phyloP scores from a whole-genome alignment of 2,797 vertebrate species.

The Onychomys leucogaster region DNA sequence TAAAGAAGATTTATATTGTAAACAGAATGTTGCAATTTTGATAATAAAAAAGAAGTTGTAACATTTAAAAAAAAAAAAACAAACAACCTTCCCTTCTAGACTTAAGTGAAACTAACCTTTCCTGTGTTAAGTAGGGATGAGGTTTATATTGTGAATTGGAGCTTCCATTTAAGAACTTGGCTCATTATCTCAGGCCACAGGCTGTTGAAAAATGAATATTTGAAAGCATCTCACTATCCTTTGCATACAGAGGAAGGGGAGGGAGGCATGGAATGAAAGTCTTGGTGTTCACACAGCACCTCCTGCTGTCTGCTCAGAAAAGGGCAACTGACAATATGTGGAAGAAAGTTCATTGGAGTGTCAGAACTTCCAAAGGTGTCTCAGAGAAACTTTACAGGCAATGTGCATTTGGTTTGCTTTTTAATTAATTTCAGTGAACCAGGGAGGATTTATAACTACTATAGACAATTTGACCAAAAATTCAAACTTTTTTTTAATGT shows the following conservation, averaged over 20 bases:
- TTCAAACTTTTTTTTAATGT: constrained; percentile 23
- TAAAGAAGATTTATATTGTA: constrained; percentile 21
- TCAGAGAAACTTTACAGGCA: constrained; percentile 60
- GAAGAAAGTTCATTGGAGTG: constrained; percentile 63
- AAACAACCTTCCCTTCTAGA: not conserved
- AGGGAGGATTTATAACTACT: constrained; percentile 1
- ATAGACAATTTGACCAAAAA: constrained; percentile 4
- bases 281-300: constrained; percentile 87
- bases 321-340: constrained; percentile 73
- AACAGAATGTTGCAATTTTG: constrained; percentile 49
- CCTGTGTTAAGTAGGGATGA: constrained; percentile 27
- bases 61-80: constrained; percentile 54
- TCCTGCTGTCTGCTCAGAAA: constrained; percentile 86
- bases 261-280: constrained; percentile 36
- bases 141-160: constrained; percentile 66
- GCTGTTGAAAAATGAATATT: constrained; percentile 77
- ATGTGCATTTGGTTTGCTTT: constrained; percentile 53
- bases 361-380: constrained; percentile 59
- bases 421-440: constrained; percentile 46
- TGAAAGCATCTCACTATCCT: constrained; percentile 65
- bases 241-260: constrained; percentile 59
- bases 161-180: constrained; percentile 59
- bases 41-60: constrained; percentile 28
- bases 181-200: constrained; percentile 70
- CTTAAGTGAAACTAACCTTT: not conserved